Base-by-base conservation (phyloP, 2,113 vertebrate genomes). In the Mormyrus iriodes region DNA sequence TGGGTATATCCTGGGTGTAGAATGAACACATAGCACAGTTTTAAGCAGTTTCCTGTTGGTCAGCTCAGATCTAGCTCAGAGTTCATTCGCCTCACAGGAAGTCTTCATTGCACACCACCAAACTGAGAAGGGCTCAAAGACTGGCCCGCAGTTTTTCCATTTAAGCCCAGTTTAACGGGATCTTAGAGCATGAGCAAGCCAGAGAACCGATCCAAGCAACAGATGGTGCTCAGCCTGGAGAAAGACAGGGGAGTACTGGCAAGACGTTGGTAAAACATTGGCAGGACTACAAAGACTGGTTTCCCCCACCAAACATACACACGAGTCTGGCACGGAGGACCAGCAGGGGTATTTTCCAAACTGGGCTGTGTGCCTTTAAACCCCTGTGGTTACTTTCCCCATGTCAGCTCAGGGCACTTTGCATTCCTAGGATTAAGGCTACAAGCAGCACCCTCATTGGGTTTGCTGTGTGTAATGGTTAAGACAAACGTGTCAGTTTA, bases 271-370 rank as follows among this genome's bases (percentile, higher is more conserved):
- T 91, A 89, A 89, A 76, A 91, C 90, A 58, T 91, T 95, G 95
- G 95, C 94, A 92, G n/a, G 86, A 85, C 92, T 94, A 92, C 93
- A 95, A 93, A 95, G 94, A 93, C 91, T 91, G 84, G 53, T 85
- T 90, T 90, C 88, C 49, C 19, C 87, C 51, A 91, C 92, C 91
- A 90, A 12, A 92, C 92, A 91, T 92, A 73, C 93, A 91, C 93
- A 92, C 90, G 93, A 92, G 91, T 87, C 92, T 91, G 93, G 93
- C 93, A 92, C 83, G 88, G 91, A 39, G 82, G 90, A 91, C 89
- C 93, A 91, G 91, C 93, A 91, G 88, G 90, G 82, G 91, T 92
- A 91, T 91, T 91, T 91, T 92, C 88, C 90, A 89, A 90, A 90
- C 0, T 49, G 90, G 85, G 87, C 91, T 87, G 85, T 88, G 91